Base-by-base conservation (phyloP, 1,140 invertebrate species). In the Hyles vespertilio region DNA sequence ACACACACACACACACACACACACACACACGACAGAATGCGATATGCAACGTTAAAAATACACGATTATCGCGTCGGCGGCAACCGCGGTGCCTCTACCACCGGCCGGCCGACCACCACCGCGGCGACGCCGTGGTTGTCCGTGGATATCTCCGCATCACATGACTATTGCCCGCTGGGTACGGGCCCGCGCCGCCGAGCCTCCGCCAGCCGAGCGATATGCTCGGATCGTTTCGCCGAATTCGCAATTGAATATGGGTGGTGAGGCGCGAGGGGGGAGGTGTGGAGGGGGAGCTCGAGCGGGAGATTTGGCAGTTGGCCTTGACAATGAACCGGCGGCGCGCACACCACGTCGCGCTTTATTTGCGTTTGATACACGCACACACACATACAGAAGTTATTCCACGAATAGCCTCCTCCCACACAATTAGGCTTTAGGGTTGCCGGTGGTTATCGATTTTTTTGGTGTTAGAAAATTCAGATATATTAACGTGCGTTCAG, bases 261-360 rank as follows among this genome's bases (percentile, higher is more conserved):
- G 70, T 60, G 36, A 65, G 63, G 65, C 57, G 69, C 71, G 61
- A 67, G 71, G 71, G 72, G 76, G 69, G 70, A 69, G 73, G 70
- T n/a, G n/a, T n/a, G n/a, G n/a, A n/a, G n/a, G n/a, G 74, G 74
- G 77, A 74, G 72, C 65, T 69, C 67, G 69, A 78, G 77, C 76
- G 78, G 82, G 73, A 86, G 80, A 85, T 88, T 88, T 82, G 85
- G 85, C 79, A 69, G 85, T 83, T 88, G 83, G 85, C 85, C 85
- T 88, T 88, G 85, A 84, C 85, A 88, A 81, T 88, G 83, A 86
- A 88, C 85, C 77, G 85, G 79, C 83, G 80, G 81, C 81, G 65
- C 79, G 66, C 80, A 81, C 77, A 82, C 77, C 62, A 43, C 51
- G 45, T 36, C 22, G 56, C n/a, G 51, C 57, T 55, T 62, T 67